phyloP scores from a whole-genome alignment of 2,113 vertebrate genomes.

The Amphilophus citrinellus region DNA sequence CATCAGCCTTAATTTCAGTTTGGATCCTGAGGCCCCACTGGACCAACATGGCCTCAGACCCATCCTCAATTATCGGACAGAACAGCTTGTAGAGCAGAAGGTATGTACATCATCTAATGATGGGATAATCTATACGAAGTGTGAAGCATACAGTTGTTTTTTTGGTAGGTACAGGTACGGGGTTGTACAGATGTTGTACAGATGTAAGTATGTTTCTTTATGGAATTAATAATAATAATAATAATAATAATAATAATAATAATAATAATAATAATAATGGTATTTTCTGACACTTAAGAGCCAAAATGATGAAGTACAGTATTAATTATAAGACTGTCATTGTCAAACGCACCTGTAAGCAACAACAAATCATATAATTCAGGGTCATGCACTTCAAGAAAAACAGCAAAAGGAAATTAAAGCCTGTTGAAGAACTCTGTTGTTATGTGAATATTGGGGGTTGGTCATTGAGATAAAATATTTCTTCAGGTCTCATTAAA shows the following conservation, averaged over 20 bases:
- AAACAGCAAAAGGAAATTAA: neutral
- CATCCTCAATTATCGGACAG: constrained; percentile 86
- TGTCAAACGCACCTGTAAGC: neutral
- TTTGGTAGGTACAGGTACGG: neutral
- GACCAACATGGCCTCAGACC: constrained; percentile 85
- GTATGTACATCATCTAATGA: constrained; percentile 63
- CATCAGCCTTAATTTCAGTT: constrained; percentile 88
- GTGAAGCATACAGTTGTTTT: neutral
- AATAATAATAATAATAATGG: neutral
- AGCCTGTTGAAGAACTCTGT: neutral
- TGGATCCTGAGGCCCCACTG: constrained; percentile 81
- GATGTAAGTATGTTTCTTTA: neutral
- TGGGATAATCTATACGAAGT: neutral
- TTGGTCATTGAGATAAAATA: neutral
- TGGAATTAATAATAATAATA: neutral
- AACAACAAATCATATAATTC: neutral
- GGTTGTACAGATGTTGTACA: neutral
- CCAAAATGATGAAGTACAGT: too few relatives aligned
- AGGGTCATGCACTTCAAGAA: neutral
- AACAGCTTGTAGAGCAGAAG: constrained; percentile 88
- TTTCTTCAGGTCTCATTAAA: neutral
- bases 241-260: neutral
- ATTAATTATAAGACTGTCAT: neutral
- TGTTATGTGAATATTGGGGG: neutral
- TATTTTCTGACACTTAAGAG: too few relatives aligned